phyloP scores from a whole-genome alignment of 2,888 invertebrate genomes.

The Prosopocoilus inquinatus region DNA sequence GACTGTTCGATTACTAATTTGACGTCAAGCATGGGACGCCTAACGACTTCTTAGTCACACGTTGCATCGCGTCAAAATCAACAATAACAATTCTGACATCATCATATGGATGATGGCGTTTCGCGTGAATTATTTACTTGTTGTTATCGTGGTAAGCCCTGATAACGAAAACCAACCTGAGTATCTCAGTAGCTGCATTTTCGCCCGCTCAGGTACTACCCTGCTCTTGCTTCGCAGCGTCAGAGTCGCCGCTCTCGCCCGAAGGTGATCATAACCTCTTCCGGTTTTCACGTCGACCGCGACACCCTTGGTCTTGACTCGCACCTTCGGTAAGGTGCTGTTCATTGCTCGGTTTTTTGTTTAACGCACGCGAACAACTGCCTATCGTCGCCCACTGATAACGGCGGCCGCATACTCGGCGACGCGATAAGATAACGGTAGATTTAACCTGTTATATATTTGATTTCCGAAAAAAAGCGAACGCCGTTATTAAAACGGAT shows the following conservation, averaged over 20 bases:
- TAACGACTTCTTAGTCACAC: too few relatives aligned
- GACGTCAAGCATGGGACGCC: too few relatives aligned
- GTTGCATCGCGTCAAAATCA: too few relatives aligned
- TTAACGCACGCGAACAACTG: too few relatives aligned
- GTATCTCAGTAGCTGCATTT: constrained; percentile 23
- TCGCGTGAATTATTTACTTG: too few relatives aligned
- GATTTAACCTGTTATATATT: neutral
- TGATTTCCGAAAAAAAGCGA: neutral
- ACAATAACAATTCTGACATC: too few relatives aligned
- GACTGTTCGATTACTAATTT: neutral
- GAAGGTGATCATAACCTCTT: constrained; percentile 20
- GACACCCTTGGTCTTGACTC: constrained; percentile 42
- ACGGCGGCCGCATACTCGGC: neutral
- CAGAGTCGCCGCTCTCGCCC: constrained; percentile 32
- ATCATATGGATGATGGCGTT: too few relatives aligned
- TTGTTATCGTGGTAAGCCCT: too few relatives aligned
- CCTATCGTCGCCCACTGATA: constrained; percentile 1
- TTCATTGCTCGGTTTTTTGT: constrained; percentile 30
- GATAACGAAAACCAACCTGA: neutral
- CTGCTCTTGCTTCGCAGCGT: constrained; percentile 46
- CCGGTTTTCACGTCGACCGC: constrained; percentile 34
- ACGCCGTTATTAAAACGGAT: too few relatives aligned
- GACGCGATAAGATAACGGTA: too few relatives aligned
- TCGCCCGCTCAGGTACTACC: constrained; percentile 43
- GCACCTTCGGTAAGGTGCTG: constrained; percentile 43